These are phyloP conservation scores for Berghia stephanieae DNA, from an alignment of 1,140 invertebrate genomes.

Conservation along the genomic window DNA sequence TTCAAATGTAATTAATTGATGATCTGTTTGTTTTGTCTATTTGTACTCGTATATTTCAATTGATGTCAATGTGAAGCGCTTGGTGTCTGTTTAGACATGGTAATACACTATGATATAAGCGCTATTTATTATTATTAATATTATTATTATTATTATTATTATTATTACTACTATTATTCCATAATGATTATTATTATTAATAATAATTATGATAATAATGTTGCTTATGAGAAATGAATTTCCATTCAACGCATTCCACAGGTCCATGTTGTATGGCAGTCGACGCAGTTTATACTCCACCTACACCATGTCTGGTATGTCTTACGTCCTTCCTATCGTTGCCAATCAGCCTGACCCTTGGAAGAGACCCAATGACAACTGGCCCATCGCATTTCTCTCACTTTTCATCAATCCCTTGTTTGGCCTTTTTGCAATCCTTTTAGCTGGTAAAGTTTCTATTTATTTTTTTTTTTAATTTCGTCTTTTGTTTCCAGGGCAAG, in stretches of 20 bases:
- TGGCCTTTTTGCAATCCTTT: conserved; percentile 51
- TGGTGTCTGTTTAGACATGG: too few relatives aligned
- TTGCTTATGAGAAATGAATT: neutral
- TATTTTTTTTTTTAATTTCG: neutral
- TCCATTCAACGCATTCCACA: neutral
- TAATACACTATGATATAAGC: too few relatives aligned
- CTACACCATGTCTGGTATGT: conserved; percentile 53
- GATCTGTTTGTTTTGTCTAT: too few relatives aligned
- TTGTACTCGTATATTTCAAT: too few relatives aligned
- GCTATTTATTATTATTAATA: too few relatives aligned
- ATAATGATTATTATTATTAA: too few relatives aligned
- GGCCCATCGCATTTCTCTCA: conserved; percentile 50
- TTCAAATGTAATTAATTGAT: too few relatives aligned
- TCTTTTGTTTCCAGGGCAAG: neutral
- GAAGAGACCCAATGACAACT: conserved; percentile 49
- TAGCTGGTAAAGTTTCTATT: conserved; percentile 44
- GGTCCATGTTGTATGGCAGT: conserved; percentile 44
- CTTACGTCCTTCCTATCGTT: conserved; percentile 52
- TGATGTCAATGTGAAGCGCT: too few relatives aligned
- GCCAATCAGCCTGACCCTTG: conserved; percentile 46
- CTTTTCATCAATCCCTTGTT: conserved; percentile 54
- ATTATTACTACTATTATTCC: too few relatives aligned
- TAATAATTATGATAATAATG: too few relatives aligned
- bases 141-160: too few relatives aligned
- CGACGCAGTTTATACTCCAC: conserved; percentile 48